phyloP scores from a whole-genome alignment of 2,888 invertebrate genomes.

The Spisula subtruncata region DNA sequence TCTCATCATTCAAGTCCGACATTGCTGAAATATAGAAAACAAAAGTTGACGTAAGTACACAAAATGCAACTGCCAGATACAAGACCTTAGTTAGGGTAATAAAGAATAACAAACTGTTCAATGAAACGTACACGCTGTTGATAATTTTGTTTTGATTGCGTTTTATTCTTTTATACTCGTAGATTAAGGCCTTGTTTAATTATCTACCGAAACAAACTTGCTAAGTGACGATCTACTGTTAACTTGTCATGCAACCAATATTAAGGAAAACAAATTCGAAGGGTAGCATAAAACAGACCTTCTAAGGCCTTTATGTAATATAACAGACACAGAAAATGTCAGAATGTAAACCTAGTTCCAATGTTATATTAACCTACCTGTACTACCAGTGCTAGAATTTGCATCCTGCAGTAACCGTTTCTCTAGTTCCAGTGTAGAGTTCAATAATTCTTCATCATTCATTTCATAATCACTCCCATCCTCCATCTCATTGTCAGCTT shows the following conservation, averaged over 20 bases:
- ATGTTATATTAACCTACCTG: neutral
- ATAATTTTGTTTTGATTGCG: too few relatives aligned
- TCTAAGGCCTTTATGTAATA: neutral
- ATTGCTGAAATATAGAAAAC: constrained; percentile 34
- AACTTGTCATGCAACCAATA: neutral
- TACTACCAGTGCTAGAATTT: neutral
- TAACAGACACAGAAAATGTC: too few relatives aligned
- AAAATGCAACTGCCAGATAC: neutral
- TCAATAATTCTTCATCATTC: constrained; percentile 75
- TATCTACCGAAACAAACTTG: neutral
- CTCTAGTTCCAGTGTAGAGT: constrained; percentile 74
- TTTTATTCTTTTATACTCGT: too few relatives aligned
- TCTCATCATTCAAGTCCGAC: constrained; percentile 45
- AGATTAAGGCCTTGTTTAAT: too few relatives aligned
- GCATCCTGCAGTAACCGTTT: constrained; percentile 36
- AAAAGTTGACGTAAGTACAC: too few relatives aligned
- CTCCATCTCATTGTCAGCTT: constrained; percentile 60
- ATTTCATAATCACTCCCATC: constrained; percentile 56
- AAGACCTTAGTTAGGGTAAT: too few relatives aligned
- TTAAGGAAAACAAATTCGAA: neutral
- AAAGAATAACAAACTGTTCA: neutral
- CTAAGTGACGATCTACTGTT: neutral
- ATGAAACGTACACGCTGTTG: neutral
- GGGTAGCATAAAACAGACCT: neutral
- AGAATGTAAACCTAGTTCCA: too few relatives aligned